A percentile compares a stretch with the other conserved stretches of the same genome.
phyloP scores from a whole-genome alignment of 2,797 vertebrate species.

The Psittacula derbiana region DNA sequence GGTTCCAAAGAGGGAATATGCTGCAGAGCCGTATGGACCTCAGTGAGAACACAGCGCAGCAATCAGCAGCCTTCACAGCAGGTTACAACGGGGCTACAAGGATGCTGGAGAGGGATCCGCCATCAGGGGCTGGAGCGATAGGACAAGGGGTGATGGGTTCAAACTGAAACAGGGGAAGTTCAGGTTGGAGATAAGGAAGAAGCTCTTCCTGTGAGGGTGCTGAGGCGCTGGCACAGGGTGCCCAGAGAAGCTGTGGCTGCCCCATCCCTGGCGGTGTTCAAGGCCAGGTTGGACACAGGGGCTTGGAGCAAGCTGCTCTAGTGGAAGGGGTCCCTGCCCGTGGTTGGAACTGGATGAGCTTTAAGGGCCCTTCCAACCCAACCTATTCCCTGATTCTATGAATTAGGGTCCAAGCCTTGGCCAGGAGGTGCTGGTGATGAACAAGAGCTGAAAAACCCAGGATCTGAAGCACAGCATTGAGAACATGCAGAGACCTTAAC shows the following conservation, averaged over 20 bases:
- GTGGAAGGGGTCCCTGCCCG: neutral
- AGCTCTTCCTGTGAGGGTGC: neutral
- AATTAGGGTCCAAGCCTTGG: neutral
- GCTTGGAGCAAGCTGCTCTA: neutral
- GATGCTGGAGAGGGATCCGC: neutral
- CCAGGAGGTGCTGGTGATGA: neutral
- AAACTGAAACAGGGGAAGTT: neutral
- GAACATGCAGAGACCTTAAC: neutral
- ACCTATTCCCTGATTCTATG: neutral
- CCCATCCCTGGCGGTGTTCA: no score
- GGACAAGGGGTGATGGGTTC: neutral
- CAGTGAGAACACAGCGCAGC: accelerated
- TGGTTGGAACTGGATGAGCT: neutral
- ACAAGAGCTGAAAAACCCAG: accelerated
- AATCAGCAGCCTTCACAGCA: neutral
- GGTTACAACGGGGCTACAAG: neutral
- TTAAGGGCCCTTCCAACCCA: neutral
- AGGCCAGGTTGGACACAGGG: no score
- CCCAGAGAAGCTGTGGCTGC: no score
- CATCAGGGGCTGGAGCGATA: neutral
- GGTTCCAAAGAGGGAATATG: neutral
- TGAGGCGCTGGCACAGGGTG: neutral
- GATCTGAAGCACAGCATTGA: neutral
- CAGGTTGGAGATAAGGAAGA: neutral
- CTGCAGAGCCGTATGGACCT: neutral